Evolutionary conservation across 2,888 invertebrate genomes (phyloP).

Genomic region (Emmelina monodactyla): DNA sequence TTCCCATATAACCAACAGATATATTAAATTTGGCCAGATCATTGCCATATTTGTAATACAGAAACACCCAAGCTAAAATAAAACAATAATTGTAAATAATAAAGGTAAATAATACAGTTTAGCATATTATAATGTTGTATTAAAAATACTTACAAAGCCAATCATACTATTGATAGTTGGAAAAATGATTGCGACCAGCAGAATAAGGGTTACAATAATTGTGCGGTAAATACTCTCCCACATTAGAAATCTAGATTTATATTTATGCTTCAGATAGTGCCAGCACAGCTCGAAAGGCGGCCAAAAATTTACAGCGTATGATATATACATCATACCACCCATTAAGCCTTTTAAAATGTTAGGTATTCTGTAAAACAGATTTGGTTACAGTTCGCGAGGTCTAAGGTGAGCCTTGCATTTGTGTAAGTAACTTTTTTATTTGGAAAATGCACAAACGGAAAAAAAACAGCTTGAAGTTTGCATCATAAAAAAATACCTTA

Average conservation of each 20-base stretch:
- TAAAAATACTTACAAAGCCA: slow-evolving; percentile 52
- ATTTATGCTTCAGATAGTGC: slow-evolving; percentile 27
- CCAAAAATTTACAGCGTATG: slow-evolving; percentile 45
- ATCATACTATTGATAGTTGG: slow-evolving; percentile 38
- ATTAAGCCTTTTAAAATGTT: slow-evolving; percentile 34
- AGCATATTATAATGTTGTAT: too few relatives aligned
- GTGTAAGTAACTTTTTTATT: neutral
- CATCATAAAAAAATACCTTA: neutral
- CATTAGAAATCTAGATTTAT: slow-evolving; percentile 12
- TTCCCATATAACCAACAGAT: neutral
- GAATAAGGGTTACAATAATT: slow-evolving; percentile 24
- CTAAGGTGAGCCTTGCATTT: too few relatives aligned
- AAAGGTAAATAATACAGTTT: neutral
- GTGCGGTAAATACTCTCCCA: slow-evolving; percentile 34
- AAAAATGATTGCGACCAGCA: slow-evolving; percentile 27
- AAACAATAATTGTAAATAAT: neutral
- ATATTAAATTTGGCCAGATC: neutral
- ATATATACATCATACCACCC: slow-evolving; percentile 38
- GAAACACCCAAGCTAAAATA: slow-evolving; percentile 6
- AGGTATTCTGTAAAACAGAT: slow-evolving; percentile 26
- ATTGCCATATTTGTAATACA: slow-evolving; percentile 4
- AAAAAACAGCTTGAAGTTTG: neutral
- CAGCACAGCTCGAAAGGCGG: slow-evolving; percentile 39
- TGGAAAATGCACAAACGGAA: neutral
- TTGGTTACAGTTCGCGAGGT: too few relatives aligned